phyloP scores from a whole-genome alignment of 2,113 vertebrate species.

The Ascaphus truei region DNA sequence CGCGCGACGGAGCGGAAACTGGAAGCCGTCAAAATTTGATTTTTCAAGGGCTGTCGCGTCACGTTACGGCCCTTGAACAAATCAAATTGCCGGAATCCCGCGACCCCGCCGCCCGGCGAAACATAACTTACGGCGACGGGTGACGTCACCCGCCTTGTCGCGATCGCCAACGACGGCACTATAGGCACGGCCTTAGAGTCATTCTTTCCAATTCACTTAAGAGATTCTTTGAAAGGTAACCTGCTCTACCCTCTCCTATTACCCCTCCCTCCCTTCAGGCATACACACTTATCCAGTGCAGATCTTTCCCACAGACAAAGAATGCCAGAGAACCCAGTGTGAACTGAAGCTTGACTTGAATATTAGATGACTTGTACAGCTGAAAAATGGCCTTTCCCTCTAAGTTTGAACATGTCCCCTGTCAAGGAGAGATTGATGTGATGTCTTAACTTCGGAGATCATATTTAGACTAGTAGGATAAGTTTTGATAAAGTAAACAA shows the following conservation, averaged over 20 bases:
- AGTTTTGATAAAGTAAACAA: slow-evolving; percentile 35
- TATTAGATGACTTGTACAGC: slow-evolving; percentile 25
- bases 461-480: neutral
- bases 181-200: no score
- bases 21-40: no score
- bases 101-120: no score
- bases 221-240: slow-evolving; percentile 23
- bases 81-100: no score
- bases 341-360: slow-evolving; percentile 33
- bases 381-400: slow-evolving; percentile 11
- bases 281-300: slow-evolving; percentile 22
- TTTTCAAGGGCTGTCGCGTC: no score
- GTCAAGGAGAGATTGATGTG: slow-evolving; percentile 12
- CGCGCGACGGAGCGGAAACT: no score
- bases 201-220: slow-evolving; percentile 22
- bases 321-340: slow-evolving; percentile 30
- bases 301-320: slow-evolving; percentile 37
- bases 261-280: slow-evolving; percentile 4
- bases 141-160: no score
- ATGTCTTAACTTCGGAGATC: slow-evolving; percentile 34
- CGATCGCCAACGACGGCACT: no score
- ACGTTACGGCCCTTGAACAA: no score
- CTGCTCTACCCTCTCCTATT: neutral
- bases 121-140: no score
- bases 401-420: slow-evolving; percentile 20